phyloP scores from a whole-genome alignment of 1,140 invertebrate genomes.

The Drosophila sproati region DNA sequence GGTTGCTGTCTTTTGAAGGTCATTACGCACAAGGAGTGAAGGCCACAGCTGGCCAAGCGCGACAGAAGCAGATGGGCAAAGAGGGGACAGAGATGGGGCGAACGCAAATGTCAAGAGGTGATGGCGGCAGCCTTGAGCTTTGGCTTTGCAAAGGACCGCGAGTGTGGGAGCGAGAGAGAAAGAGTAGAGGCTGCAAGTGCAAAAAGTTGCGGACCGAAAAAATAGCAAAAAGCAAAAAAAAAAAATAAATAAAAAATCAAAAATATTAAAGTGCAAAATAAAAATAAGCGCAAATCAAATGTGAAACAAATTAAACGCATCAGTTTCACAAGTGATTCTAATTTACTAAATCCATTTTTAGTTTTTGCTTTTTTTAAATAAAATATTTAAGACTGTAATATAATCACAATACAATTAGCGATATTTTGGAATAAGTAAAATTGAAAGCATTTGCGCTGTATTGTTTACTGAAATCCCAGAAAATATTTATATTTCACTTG shows the following conservation, averaged over 20 bases:
- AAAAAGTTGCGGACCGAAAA: neutral
- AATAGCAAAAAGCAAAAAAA: neutral
- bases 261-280: conserved; percentile 28
- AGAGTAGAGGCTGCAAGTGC: neutral
- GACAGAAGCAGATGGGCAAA: neutral
- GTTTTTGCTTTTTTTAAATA: neutral
- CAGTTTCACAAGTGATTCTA: too few relatives aligned
- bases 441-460: too few relatives aligned
- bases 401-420: too few relatives aligned
- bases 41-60: conserved; percentile 22
- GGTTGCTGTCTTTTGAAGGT: conserved; percentile 70
- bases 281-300: conserved; percentile 6
- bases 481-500: too few relatives aligned
- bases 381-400: too few relatives aligned
- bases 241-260: neutral
- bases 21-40: conserved; percentile 65
- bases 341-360: neutral
- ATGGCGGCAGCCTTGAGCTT: conserved; percentile 26
- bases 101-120: conserved; percentile 41
- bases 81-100: conserved; percentile 1
- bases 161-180: neutral
- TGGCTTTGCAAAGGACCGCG: neutral
- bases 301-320: neutral
- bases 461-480: too few relatives aligned
- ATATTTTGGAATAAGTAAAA: too few relatives aligned